Evolutionary conservation across 1,140 invertebrate species (phyloP).

Genomic region (Lepidotrigona ventralis): DNA sequence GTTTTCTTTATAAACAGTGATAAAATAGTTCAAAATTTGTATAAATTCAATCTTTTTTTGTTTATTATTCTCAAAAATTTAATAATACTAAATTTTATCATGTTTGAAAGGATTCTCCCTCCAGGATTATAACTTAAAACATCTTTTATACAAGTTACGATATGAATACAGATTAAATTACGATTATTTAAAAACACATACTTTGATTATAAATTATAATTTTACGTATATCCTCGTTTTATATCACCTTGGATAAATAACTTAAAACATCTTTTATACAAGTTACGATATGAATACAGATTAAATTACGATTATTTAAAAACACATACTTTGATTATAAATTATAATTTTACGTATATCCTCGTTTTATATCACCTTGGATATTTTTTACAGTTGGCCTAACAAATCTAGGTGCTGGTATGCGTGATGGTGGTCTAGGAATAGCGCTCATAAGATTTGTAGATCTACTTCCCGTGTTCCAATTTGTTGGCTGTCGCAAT

Average conservation of each 20-base stretch:
- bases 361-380: slow-evolving; percentile 60
- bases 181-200: background rate
- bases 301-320: slow-evolving; percentile 30
- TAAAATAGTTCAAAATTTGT: background rate
- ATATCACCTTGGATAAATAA: slow-evolving; percentile 56
- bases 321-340: slow-evolving; percentile 9
- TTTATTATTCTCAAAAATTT: slow-evolving; percentile 49
- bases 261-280: slow-evolving; percentile 51
- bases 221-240: slow-evolving; percentile 59
- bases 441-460: slow-evolving; percentile 72
- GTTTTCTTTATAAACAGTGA: background rate
- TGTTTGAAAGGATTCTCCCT: slow-evolving; percentile 21
- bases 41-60: background rate
- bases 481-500: slow-evolving; percentile 72
- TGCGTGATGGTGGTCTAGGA: slow-evolving; percentile 76
- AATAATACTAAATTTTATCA: slow-evolving; percentile 59
- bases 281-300: slow-evolving; percentile 18
- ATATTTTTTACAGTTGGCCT: slow-evolving; percentile 59
- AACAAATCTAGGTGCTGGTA: slow-evolving; percentile 67
- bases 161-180: slow-evolving; percentile 36
- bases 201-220: slow-evolving; percentile 11
- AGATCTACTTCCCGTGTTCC: slow-evolving; percentile 62
- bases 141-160: slow-evolving; percentile 37
- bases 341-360: slow-evolving; percentile 46
- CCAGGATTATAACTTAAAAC: slow-evolving; percentile 48